Conservation (phyloP, 2,797 vertebrate species). For the Garrulus glandarius region DNA sequence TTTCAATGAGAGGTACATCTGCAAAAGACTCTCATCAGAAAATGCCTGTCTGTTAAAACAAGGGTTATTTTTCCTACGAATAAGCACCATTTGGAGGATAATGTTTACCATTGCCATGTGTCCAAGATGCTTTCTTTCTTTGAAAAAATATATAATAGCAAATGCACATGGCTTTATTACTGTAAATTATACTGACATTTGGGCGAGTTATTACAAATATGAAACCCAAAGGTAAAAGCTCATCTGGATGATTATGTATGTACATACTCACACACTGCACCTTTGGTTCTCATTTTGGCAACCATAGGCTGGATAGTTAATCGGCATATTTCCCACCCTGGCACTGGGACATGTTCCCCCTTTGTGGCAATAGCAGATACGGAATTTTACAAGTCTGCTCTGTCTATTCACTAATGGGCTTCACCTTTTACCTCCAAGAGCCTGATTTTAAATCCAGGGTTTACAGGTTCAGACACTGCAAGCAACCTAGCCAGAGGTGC, state of each 20-base stretch:
- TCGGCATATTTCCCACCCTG: background rate
- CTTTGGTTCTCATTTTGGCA: background rate
- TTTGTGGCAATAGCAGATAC: constrained; percentile 19
- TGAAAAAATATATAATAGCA: background rate
- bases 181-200: constrained; percentile 9
- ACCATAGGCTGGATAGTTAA: background rate
- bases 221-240: constrained; percentile 1
- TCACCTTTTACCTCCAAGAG: constrained; percentile 44
- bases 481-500: background rate
- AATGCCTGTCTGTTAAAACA: background rate
- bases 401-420: constrained; percentile 13
- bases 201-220: background rate
- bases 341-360: background rate
- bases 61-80: rapidly evolving
- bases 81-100: background rate
- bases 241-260: background rate
- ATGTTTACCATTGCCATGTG: background rate
- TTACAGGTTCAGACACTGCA: constrained; percentile 2
- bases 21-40: background rate
- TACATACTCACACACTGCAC: background rate
- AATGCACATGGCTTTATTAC: background rate
- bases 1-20: background rate
- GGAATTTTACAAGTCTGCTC: constrained; percentile 28
- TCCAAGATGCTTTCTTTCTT: background rate
- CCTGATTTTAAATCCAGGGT: constrained; percentile 32